Evolutionary conservation across 1,140 invertebrate genomes (phyloP), one percentile per base, ranked within the genome.

Genomic region (Trachelipus rathkii): DNA sequence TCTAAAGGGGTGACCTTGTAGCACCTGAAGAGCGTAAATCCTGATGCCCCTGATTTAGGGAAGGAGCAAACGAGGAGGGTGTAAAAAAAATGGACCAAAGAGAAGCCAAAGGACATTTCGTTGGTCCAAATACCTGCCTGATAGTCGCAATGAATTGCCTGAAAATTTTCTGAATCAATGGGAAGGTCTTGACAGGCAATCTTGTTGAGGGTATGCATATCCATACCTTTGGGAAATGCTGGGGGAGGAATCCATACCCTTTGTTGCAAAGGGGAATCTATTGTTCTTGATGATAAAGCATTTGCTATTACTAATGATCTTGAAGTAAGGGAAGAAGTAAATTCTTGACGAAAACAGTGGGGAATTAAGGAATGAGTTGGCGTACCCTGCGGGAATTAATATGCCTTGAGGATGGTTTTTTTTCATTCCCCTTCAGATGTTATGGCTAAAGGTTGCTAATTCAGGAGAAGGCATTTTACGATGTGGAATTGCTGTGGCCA

Each of bases 1-100:
- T 81, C 80, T 50, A 81, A 77, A 60, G 80, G 77, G 80, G 77
- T 43, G 80, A 77, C 68, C 72, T 72, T 19, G 75, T 77, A 44
- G 78, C 74, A 70, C 78, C 75, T 74, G 78, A 79, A 33, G 75
- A 72, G 60, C n/a, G 78, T 74, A 66, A 79, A 79, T 79, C 78
- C 78, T 74, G 78, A 21, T 33, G 68, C 72, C 60, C 74, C 66
- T 43, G 78, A 79, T 45, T 74, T 53, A 79, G 72, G 13, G 78
- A 74, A 75, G 78, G 75, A 50, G 78, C 72, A 67, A 79, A 74
- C 33, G 78, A 76, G 8, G 78, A 76, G 74, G 78, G 69, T 72
- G 75, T 79, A 72, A 79, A 79, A n/a, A n/a, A 68, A 75, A 76
- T 43, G 78, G 78, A 76, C 74, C 74, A 72, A n/a, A 79, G 78